Conservation (phyloP, 2,113 vertebrate species). For the Heloderma charlesbogerti region DNA sequence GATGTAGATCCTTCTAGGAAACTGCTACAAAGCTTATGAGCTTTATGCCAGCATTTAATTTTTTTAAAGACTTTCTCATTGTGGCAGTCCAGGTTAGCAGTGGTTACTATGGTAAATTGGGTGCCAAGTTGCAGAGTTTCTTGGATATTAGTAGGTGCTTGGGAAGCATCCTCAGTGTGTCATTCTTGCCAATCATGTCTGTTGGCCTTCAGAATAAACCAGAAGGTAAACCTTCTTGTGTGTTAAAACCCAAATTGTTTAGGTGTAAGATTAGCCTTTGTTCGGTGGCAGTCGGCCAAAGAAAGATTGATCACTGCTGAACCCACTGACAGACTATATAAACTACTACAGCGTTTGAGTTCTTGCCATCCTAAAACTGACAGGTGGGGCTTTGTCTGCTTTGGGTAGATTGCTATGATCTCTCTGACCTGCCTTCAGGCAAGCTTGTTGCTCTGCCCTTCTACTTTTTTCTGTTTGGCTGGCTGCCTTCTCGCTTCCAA, state of each 20-base stretch:
- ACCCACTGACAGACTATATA: conserved; percentile 54
- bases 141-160: conserved; percentile 62
- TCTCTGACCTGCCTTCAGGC: conserved; percentile 53
- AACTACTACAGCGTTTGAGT: conserved; percentile 46
- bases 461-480: conserved; percentile 18
- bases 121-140: conserved; percentile 47
- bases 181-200: conserved; percentile 59
- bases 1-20: not conserved
- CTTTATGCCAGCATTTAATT: conserved; percentile 2
- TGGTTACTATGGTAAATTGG: conserved; percentile 28
- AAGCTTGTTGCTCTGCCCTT: conserved; percentile 16
- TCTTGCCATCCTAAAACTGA: conserved; percentile 46
- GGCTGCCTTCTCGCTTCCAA: conserved; percentile 37
- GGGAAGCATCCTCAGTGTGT: conserved; percentile 37
- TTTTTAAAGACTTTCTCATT: conserved; percentile 2
- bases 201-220: conserved; percentile 60
- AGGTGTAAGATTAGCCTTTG: conserved; percentile 68
- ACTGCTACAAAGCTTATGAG: not conserved
- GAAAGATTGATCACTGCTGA: conserved; percentile 55
- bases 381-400: conserved; percentile 43
- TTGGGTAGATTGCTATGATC: conserved; percentile 44
- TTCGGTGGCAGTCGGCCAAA: conserved; percentile 65
- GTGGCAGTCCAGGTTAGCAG: conserved; percentile 33
- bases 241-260: conserved; percentile 62
- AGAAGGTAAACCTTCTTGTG: conserved; percentile 70